These are phyloP conservation scores for Mormyrus lacerda DNA, from an alignment of 2,113 vertebrate species.

Conservation along the genomic window DNA sequence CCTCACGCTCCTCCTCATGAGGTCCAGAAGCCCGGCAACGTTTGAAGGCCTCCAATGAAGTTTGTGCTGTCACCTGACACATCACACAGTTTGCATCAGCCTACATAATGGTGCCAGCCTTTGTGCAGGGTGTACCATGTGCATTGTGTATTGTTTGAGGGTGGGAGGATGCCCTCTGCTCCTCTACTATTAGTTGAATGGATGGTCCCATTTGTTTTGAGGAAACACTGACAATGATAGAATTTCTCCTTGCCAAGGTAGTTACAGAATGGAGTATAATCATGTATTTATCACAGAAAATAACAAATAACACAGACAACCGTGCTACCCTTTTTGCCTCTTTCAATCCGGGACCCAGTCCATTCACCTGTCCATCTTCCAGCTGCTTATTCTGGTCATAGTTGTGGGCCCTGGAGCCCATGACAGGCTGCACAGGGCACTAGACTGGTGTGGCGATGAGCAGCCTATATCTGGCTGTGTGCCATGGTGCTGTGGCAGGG, in stretches of 20 bases:
- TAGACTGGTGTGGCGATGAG: neutral
- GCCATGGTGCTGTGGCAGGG: neutral
- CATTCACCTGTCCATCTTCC: neutral
- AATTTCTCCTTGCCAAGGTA: neutral
- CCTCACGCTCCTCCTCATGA: neutral
- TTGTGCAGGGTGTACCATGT: slow-evolving; percentile 6
- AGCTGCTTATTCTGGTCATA: neutral
- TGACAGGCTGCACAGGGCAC: neutral
- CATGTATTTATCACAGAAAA: neutral
- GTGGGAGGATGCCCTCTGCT: neutral
- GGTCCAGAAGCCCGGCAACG: neutral
- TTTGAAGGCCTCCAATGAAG: neutral
- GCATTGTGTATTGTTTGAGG: slow-evolving; percentile 20
- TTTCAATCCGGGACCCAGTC: neutral
- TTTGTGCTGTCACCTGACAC: slow-evolving; percentile 17
- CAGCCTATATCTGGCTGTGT: neutral
- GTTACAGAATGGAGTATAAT: neutral
- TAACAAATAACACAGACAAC: neutral
- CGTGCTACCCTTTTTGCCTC: neutral
- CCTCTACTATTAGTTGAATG: neutral
- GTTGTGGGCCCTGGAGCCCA: neutral
- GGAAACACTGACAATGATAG: neutral
- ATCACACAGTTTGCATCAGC: slow-evolving; percentile 17
- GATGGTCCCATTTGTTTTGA: neutral
- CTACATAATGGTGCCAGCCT: slow-evolving; percentile 27